Conservation (phyloP, 2,888 invertebrate genomes). For the Panzeria rudis region DNA sequence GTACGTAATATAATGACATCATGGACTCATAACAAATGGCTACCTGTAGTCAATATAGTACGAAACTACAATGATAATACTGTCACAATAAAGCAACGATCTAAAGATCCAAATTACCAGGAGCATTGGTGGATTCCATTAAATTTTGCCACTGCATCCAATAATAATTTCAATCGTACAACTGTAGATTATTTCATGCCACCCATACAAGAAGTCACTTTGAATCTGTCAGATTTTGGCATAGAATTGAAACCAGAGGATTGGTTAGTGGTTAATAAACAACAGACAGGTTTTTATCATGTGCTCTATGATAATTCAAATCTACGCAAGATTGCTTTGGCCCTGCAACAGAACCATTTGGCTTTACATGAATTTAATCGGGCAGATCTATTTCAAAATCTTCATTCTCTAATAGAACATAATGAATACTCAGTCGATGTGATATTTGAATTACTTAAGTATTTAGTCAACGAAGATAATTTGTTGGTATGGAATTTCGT, state of each 20-base stretch:
- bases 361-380: slow-evolving; percentile 90
- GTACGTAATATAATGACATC: slow-evolving; percentile 85
- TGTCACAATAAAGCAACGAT: slow-evolving; percentile 85
- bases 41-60: slow-evolving; percentile 85
- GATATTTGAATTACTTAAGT: slow-evolving; percentile 85
- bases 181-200: slow-evolving; percentile 80
- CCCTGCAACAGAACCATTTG: slow-evolving; percentile 86
- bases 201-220: slow-evolving; percentile 76
- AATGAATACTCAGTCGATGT: slow-evolving; percentile 85
- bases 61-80: slow-evolving; percentile 84
- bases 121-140: slow-evolving; percentile 82
- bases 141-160: slow-evolving; percentile 79
- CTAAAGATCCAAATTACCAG: slow-evolving; percentile 74
- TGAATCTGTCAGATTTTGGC: slow-evolving; percentile 76
- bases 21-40: slow-evolving; percentile 87
- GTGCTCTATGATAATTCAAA: slow-evolving; percentile 89
- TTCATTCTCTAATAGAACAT: slow-evolving; percentile 85
- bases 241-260: slow-evolving; percentile 77
- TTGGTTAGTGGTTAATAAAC: slow-evolving; percentile 82
- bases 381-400: slow-evolving; percentile 94
- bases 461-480: slow-evolving; percentile 86
- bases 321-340: slow-evolving; percentile 87
- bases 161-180: slow-evolving; percentile 78
- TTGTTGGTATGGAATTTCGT: slow-evolving; percentile 89
- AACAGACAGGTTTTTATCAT: slow-evolving; percentile 85